Conservation (phyloP, 2,113 vertebrate genomes). For the Phalacrocorax pelagicus region DNA sequence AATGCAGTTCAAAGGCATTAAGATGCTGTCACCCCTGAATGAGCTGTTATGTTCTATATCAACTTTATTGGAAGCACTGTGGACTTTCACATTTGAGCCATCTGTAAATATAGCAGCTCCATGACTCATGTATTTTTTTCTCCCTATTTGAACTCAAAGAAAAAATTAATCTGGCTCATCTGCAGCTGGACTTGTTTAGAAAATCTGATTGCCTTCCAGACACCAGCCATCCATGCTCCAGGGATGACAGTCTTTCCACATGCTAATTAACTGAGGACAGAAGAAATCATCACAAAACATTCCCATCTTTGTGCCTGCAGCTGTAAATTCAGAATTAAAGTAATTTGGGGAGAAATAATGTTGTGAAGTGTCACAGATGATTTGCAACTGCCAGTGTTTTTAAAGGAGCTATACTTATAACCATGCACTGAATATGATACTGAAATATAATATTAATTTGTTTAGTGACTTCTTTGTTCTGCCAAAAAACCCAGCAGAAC, state of each 20-base stretch:
- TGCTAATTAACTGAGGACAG: slow-evolving; percentile 52
- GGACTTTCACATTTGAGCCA: slow-evolving; percentile 11
- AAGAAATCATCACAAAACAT: slow-evolving; percentile 44
- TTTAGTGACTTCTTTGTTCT: not conserved
- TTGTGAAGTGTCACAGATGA: slow-evolving; percentile 46
- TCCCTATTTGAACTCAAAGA: not conserved
- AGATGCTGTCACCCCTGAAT: not conserved
- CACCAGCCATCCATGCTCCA: slow-evolving; percentile 3
- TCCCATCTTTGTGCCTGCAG: slow-evolving; percentile 43
- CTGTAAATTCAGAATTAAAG: slow-evolving; percentile 55
- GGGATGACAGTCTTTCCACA: slow-evolving; percentile 34
- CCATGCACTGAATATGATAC: not conserved
- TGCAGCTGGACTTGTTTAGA: slow-evolving; percentile 54
- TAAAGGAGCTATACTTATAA: not conserved
- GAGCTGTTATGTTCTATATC: not conserved
- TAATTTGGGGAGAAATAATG: slow-evolving; percentile 43
- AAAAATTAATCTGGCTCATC: slow-evolving; percentile 48
- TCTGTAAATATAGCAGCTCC: slow-evolving; percentile 40
- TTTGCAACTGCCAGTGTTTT: slow-evolving; percentile 2
- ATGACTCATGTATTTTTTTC: not conserved
- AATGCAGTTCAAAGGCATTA: not conserved
- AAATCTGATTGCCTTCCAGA: slow-evolving; percentile 53
- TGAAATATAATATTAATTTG: not conserved
- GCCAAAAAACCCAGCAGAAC: not conserved
- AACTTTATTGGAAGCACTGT: not conserved